Conservation (phyloP, 1,140 invertebrate genomes). For the Orius laevigatus region DNA sequence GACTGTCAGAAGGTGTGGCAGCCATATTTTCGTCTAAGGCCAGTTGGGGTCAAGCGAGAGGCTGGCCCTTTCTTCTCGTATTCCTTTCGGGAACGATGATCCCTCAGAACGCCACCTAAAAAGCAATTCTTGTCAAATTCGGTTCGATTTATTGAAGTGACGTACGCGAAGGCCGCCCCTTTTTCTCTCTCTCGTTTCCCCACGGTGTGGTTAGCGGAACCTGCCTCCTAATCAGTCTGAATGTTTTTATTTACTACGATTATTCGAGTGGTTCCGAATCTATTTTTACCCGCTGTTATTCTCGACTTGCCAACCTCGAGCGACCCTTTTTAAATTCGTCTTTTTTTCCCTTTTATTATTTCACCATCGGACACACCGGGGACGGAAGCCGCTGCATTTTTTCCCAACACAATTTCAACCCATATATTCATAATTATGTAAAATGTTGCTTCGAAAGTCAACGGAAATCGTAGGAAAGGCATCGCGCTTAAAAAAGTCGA, state of each 20-base stretch:
- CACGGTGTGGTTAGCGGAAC: neutral
- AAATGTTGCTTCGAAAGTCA: conserved; percentile 10
- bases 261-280: neutral
- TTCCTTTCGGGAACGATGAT: conserved; percentile 3
- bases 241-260: conserved; percentile 11
- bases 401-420: neutral
- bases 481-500: neutral
- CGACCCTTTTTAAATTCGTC: neutral
- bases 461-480: neutral
- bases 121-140: neutral
- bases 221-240: neutral
- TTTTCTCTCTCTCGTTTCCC: neutral
- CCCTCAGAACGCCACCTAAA: conserved; percentile 9
- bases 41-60: conserved; percentile 19
- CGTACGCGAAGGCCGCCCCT: neutral
- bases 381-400: neutral
- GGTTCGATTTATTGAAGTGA: neutral
- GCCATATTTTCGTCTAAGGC: conserved; percentile 24
- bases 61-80: conserved; percentile 13
- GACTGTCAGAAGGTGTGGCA: conserved; percentile 23
- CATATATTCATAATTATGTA: conserved; percentile 7
- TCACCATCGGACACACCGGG: neutral
- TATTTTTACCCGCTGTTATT: neutral
- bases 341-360: neutral
- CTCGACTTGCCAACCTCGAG: neutral